A percentile compares a stretch with the other conserved stretches of the same genome.
phyloP scores from a whole-genome alignment of 2,797 vertebrate genomes.

The Molothrus ater region DNA sequence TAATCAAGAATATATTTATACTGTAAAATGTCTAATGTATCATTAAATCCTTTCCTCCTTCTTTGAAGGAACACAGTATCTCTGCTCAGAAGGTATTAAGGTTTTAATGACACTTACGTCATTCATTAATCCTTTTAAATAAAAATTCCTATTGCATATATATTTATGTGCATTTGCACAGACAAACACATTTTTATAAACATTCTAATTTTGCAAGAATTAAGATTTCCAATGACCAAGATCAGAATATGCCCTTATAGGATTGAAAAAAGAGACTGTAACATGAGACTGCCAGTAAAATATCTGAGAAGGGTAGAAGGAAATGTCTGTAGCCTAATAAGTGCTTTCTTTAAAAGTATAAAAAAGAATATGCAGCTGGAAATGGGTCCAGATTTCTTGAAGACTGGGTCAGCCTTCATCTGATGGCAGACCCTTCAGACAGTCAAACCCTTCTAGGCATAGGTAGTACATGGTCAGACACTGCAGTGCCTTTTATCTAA shows the following conservation, averaged over 20 bases:
- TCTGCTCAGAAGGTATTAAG: conserved; percentile 11
- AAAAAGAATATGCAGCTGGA: not conserved
- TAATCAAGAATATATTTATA: conserved; percentile 75
- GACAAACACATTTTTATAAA: not conserved
- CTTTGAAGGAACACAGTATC: conserved; percentile 4
- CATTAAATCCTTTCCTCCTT: conserved; percentile 29
- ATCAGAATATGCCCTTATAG: not conserved
- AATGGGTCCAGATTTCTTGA: not conserved
- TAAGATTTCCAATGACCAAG: not conserved
- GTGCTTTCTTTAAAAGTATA: not conserved
- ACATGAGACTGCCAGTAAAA: not conserved
- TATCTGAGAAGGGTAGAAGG: not conserved
- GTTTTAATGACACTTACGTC: not conserved
- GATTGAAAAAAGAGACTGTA: not conserved
- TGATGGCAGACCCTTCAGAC: not conserved
- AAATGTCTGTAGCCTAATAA: not conserved
- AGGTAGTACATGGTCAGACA: not conserved
- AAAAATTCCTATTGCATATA: not conserved
- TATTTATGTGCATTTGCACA: not conserved
- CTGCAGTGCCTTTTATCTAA: not conserved
- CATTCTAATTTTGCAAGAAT: not conserved
- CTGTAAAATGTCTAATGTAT: conserved; percentile 59
- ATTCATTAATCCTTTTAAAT: not conserved
- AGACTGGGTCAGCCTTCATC: not conserved
- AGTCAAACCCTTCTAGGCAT: not conserved